These are phyloP conservation scores for Clarias fuscus DNA, from an alignment of 2,797 vertebrate species.

Conservation along the genomic window DNA sequence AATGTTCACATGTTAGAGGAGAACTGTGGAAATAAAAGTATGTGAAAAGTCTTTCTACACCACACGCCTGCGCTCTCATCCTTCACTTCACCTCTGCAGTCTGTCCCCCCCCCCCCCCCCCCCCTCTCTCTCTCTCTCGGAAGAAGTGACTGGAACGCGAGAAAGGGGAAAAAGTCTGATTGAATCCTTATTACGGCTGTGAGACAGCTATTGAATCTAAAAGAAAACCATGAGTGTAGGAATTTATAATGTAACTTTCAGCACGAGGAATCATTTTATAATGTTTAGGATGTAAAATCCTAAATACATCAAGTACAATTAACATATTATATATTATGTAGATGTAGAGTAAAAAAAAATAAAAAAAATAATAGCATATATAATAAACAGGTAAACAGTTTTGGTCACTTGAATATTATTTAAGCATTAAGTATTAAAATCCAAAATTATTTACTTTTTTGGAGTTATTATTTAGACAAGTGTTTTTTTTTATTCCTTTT, in stretches of 20 bases:
- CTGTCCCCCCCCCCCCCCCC: too few species aligned
- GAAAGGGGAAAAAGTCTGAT: not conserved
- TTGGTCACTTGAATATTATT: too few species aligned
- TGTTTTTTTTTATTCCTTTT: too few species aligned
- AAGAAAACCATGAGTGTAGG: not conserved
- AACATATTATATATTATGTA: too few species aligned
- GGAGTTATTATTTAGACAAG: too few species aligned
- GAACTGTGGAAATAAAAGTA: constrained; percentile 99
- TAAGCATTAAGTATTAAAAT: too few species aligned
- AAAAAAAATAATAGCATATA: too few species aligned
- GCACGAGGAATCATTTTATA: not conserved
- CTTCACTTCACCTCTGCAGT: constrained; percentile 18
- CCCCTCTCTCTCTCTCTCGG: not conserved
- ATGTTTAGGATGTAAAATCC: not conserved
- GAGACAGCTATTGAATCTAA: not conserved
- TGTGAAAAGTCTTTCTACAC: constrained; percentile 95
- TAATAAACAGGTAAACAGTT: too few species aligned
- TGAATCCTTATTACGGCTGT: not conserved
- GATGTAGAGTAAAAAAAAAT: too few species aligned
- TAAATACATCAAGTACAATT: too few species aligned
- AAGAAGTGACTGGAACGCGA: not conserved
- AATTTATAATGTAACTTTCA: not conserved
- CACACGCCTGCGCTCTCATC: constrained; percentile 57
- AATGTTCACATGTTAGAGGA: constrained; percentile 97
- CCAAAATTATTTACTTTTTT: too few species aligned